These are phyloP conservation scores for Nebria salina DNA, from an alignment of 2,888 invertebrate species.

Conservation along the genomic window DNA sequence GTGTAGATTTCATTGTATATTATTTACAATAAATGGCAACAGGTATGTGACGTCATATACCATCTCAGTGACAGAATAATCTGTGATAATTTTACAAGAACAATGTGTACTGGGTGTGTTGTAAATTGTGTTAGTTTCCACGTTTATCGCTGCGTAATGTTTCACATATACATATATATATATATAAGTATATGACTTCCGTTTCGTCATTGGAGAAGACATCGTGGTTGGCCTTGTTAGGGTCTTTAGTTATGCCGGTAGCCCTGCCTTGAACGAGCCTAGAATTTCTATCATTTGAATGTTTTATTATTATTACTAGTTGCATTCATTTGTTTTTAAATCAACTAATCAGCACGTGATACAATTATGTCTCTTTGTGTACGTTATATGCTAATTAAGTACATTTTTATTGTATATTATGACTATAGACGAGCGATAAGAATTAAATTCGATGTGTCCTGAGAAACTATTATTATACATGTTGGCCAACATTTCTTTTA, in stretches of 20 bases:
- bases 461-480: too few species aligned
- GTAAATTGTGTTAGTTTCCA: not conserved
- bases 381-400: not conserved
- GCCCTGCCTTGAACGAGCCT: not conserved
- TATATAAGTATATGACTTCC: conserved; percentile 5
- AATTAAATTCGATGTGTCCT: too few species aligned
- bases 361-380: conserved; percentile 9
- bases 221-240: conserved; percentile 17
- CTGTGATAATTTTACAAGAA: not conserved
- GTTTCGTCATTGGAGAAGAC: conserved; percentile 13
- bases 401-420: not conserved
- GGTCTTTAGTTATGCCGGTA: conserved; percentile 14
- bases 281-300: not conserved
- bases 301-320: conserved; percentile 2
- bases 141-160: not conserved
- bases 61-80: not conserved
- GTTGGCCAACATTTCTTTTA: not conserved
- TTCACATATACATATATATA: not conserved
- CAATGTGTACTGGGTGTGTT: not conserved
- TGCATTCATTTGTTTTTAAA: not conserved
- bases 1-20: not conserved
- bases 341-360: not conserved
- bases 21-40: not conserved
- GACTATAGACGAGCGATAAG: too few species aligned
- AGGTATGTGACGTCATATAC: not conserved